Base-by-base conservation (phyloP, 2,113 vertebrate genomes). In the Neoarius graeffei region DNA sequence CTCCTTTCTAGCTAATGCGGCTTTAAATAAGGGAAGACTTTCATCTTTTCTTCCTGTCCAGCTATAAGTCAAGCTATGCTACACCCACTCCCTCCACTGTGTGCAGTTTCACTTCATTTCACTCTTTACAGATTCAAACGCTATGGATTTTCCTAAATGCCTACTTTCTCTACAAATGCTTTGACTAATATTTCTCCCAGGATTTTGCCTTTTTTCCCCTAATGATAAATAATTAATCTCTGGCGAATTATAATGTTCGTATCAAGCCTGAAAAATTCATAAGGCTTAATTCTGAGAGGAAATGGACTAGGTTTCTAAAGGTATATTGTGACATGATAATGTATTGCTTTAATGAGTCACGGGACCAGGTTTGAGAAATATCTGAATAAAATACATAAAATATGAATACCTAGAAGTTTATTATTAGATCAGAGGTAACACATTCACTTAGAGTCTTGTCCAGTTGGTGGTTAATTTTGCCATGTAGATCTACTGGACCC, bases 271-370 rank as follows among this genome's bases (percentile, higher is more conserved):
- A 89, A 91, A 86, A 50, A 89, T 89, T 85, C 77, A 91, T 87
- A 52, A 87, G 71, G 64, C 79, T 87, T 91, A 91, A 91, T 91
- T 89, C 90, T 91, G 86, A 85, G 81, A 91, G 90, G 90, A 91
- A 91, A 91, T 91, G 85, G 90, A 77, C 64, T 82, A 59, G 69
- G 86, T 89, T 91, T 91, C 90, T 42, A 91, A 91, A 91, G 88
- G 90, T 91, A 91, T 89, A 89, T 89, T 91, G 88, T 91, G 90
- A 89, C 90, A 89, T 89, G 88, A 86, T 89, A 89, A 91, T 86
- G 62, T 85, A 91, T 91, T 91, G 86, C 88, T 85, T 87, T 89
- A 91, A 91, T 87, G 90, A 91, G 90, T 87, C 88, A 87, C 88
- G 84, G 67, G 88, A 91, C 88, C 71, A 89, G 88, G 86, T 91